These are phyloP conservation scores for Mimachlamys varia DNA, from an alignment of 2,888 invertebrate genomes.

Conservation along the genomic window DNA sequence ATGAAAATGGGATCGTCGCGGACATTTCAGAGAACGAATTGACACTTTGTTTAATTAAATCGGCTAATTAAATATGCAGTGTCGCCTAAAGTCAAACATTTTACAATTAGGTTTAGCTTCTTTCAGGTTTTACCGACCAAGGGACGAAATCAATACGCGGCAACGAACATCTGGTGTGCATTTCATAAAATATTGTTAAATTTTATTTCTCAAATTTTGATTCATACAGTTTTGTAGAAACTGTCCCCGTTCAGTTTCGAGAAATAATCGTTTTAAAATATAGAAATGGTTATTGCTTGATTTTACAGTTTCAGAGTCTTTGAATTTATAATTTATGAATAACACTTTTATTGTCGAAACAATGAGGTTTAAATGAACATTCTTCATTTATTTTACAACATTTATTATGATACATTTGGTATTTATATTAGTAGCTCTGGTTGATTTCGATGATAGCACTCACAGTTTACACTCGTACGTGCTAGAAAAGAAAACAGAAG, in stretches of 20 bases:
- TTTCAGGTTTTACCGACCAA: not conserved
- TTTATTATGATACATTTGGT: too few species aligned
- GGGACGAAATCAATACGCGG: not conserved
- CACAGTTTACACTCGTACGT: too few species aligned
- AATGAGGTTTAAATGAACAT: not conserved
- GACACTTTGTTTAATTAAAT: conserved; percentile 17
- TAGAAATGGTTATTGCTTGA: too few species aligned
- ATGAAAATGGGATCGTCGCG: not conserved
- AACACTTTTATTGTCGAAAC: not conserved
- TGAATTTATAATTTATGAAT: not conserved
- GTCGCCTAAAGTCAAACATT: not conserved
- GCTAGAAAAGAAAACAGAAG: too few species aligned
- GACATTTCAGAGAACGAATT: not conserved
- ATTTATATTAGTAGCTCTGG: too few species aligned
- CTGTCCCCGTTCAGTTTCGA: too few species aligned
- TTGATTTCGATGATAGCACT: too few species aligned
- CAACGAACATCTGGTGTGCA: not conserved
- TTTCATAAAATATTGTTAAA: not conserved
- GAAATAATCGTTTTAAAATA: too few species aligned
- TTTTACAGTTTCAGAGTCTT: not conserved
- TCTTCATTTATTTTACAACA: not conserved
- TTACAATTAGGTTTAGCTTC: not conserved
- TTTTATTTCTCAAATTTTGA: not conserved
- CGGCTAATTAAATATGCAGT: not conserved
- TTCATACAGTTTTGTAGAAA: too few species aligned